These are phyloP conservation scores for Gadopsis marmoratus DNA, from an alignment of 2,797 vertebrate species.

Conservation along the genomic window DNA sequence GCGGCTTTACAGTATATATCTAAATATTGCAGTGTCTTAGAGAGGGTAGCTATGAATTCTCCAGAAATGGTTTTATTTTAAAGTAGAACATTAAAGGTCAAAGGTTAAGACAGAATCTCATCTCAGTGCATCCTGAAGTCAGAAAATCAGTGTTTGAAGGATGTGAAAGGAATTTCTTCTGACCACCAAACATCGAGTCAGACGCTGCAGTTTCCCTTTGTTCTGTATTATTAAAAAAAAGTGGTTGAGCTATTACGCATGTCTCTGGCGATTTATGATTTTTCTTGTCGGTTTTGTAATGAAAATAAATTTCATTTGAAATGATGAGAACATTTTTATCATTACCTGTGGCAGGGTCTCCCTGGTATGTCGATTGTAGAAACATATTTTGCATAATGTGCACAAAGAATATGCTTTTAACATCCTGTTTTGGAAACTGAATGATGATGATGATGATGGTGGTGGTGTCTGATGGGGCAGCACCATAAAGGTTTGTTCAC, in stretches of 20 bases:
- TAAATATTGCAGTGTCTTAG: neutral
- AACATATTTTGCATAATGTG: neutral
- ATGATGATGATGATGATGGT: neutral
- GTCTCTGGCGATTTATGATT: constrained; percentile 59
- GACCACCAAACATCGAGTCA: constrained; percentile 21
- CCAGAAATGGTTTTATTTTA: neutral
- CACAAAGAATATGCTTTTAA: neutral
- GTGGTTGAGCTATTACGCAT: constrained; percentile 59
- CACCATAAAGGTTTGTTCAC: neutral
- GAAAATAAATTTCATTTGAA: constrained; percentile 66
- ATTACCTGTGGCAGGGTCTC: neutral
- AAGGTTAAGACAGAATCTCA: constrained; percentile 4
- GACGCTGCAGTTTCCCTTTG: constrained; percentile 37
- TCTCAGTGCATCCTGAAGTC: constrained; percentile 4
- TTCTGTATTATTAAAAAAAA: constrained; percentile 52
- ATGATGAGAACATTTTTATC: constrained; percentile 40
- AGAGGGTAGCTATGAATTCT: neutral
- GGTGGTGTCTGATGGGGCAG: neutral
- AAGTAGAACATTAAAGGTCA: neutral
- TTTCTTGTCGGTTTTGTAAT: constrained; percentile 66
- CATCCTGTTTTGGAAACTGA: neutral
- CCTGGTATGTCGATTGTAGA: too few relatives aligned
- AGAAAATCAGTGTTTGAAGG: constrained; percentile 24
- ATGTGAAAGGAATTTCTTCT: constrained; percentile 33
- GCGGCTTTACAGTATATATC: neutral